Conservation (phyloP, 1,140 invertebrate species). For the Drosophila nasuta region DNA sequence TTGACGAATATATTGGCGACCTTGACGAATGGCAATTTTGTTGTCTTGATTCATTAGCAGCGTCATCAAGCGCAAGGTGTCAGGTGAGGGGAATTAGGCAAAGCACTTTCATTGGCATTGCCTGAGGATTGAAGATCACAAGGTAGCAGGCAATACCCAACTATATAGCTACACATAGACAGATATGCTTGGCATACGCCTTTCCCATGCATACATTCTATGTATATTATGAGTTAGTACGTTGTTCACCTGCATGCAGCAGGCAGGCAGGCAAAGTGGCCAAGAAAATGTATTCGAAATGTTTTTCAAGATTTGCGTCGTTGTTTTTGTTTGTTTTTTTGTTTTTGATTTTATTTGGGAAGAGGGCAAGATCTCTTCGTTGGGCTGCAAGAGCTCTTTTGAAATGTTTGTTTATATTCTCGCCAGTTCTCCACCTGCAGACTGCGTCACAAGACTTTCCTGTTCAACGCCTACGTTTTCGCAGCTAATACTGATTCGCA, state of each 20-base stretch:
- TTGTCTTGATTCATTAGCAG: constrained; percentile 71
- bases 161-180: constrained; percentile 4
- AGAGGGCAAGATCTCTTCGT: constrained; percentile 16
- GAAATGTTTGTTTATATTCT: constrained; percentile 59
- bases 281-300: constrained; percentile 52
- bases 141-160: constrained; percentile 43
- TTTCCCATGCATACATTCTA: constrained; percentile 3
- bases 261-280: constrained; percentile 42
- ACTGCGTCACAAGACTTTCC: constrained; percentile 77
- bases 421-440: constrained; percentile 61
- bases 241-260: constrained; percentile 53
- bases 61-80: constrained; percentile 56
- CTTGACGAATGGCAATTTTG: constrained; percentile 61
- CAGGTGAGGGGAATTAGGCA: constrained; percentile 13
- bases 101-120: constrained; percentile 68
- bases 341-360: constrained; percentile 38
- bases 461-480: constrained; percentile 53
- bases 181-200: constrained; percentile 11
- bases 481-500: constrained; percentile 25
- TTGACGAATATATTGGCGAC: constrained; percentile 61
- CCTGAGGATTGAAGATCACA: constrained; percentile 68
- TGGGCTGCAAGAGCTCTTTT: constrained; percentile 28
- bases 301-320: constrained; percentile 61
- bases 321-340: constrained; percentile 44
- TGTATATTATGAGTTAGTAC: constrained; percentile 8